Percentiles rank a stretch among this genome's conserved stretches.
phyloP scores from a whole-genome alignment of 2,797 vertebrate genomes.

The Anguilla marmorata region DNA sequence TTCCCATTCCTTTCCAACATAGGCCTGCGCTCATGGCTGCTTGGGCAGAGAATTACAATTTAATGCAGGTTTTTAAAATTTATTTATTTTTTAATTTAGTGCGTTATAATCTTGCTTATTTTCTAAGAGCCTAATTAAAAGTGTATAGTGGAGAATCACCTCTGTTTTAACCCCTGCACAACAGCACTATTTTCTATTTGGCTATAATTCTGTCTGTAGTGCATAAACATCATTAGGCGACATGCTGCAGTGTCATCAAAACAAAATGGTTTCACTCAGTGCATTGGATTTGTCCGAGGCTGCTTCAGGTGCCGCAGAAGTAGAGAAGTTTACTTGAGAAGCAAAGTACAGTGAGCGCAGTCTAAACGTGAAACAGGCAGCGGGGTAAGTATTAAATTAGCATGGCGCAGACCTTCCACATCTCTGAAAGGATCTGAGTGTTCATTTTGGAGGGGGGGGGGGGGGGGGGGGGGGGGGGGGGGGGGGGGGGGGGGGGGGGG shows the following conservation, averaged over 20 bases:
- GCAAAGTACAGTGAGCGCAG: neutral
- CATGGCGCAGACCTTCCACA: neutral
- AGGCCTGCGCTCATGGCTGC: neutral
- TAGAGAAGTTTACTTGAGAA: neutral
- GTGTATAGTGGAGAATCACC: neutral
- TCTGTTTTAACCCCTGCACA: neutral
- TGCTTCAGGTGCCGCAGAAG: neutral
- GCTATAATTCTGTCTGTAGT: neutral
- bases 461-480: neutral
- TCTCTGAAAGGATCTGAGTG: neutral
- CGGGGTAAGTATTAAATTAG: neutral
- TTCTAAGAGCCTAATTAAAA: neutral
- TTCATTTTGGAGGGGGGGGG: neutral
- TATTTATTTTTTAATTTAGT: neutral
- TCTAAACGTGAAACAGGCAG: constrained; percentile 8
- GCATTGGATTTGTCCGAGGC: neutral
- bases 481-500: neutral
- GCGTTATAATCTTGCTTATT: neutral
- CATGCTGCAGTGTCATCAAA: neutral
- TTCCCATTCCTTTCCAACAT: neutral
- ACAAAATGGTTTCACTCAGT: neutral
- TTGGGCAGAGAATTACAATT: neutral
- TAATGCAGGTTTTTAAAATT: neutral
- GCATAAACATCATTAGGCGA: neutral
- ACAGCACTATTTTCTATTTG: neutral